These are phyloP conservation scores for Philereme transversata DNA, from an alignment of 2,888 invertebrate species.

Conservation along the genomic window DNA sequence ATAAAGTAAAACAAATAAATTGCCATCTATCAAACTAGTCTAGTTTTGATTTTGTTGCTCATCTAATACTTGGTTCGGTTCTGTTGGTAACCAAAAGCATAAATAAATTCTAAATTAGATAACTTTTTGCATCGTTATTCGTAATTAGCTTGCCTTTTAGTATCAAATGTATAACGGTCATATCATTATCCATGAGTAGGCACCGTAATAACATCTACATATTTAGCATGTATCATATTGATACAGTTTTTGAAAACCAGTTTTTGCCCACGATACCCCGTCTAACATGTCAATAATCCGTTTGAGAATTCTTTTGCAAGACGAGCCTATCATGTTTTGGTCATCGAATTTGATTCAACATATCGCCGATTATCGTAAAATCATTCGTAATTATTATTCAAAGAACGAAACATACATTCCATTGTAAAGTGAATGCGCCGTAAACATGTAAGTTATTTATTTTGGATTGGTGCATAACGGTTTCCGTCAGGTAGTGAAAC, in stretches of 20 bases:
- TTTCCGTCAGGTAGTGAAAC: constrained; percentile 52
- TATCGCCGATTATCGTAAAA: constrained; percentile 36
- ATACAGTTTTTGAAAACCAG: constrained; percentile 33
- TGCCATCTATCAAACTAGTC: background rate
- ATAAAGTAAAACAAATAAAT: constrained; percentile 29
- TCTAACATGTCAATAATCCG: constrained; percentile 21
- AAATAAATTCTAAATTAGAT: background rate
- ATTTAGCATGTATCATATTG: constrained; percentile 21
- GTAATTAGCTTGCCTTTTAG: constrained; percentile 26
- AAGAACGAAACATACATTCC: constrained; percentile 56
- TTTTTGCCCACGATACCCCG: constrained; percentile 18
- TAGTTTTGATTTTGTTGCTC: too few species aligned
- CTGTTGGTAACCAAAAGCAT: too few species aligned
- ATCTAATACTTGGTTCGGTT: too few species aligned
- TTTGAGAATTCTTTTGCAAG: constrained; percentile 9
- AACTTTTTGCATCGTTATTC: constrained; percentile 19
- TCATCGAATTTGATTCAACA: constrained; percentile 14
- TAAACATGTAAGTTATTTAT: constrained; percentile 66
- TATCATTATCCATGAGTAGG: constrained; percentile 42
- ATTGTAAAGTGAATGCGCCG: constrained; percentile 48
- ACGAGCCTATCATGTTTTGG: constrained; percentile 1
- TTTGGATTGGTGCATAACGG: constrained; percentile 70
- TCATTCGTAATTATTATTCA: constrained; percentile 57
- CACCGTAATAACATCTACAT: constrained; percentile 49
- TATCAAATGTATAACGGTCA: constrained; percentile 48